Conservation (phyloP, 2,888 invertebrate genomes). For the Nemurella pictetii region DNA sequence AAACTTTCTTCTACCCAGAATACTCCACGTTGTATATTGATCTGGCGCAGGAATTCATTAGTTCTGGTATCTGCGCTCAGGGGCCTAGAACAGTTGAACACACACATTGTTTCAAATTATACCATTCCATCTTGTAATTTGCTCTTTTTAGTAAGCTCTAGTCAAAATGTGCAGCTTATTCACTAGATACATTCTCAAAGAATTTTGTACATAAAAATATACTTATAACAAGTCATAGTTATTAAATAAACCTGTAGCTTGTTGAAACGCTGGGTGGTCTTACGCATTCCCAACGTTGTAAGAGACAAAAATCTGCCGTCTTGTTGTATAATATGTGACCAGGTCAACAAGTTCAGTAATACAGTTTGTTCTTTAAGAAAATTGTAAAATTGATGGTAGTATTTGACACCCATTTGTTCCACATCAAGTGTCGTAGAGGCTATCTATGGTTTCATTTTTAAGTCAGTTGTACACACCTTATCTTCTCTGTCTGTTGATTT, state of each 20-base stretch:
- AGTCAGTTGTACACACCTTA: slow-evolving; percentile 15
- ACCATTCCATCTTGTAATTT: slow-evolving; percentile 30
- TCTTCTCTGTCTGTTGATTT: slow-evolving; percentile 14
- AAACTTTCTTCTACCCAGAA: neutral
- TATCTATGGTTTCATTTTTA: neutral
- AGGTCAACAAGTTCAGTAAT: neutral
- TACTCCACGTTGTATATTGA: neutral
- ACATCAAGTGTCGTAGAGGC: neutral
- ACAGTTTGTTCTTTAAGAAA: neutral
- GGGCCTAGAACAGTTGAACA: neutral
- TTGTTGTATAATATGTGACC: neutral
- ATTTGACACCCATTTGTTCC: no score
- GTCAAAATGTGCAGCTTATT: slow-evolving; percentile 26
- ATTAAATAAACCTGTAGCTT: neutral
- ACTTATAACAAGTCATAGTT: neutral
- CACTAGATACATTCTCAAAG: slow-evolving; percentile 31
- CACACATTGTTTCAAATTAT: neutral
- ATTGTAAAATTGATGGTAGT: neutral
- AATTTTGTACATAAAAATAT: slow-evolving; percentile 32
- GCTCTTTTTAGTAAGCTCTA: slow-evolving; percentile 20
- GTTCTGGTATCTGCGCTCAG: neutral
- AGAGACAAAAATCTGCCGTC: neutral
- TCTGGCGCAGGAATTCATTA: neutral
- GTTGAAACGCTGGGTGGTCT: neutral
- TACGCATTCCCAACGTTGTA: no score